A percentile compares a stretch with the other conserved stretches of the same genome.
Conservation (phyloP, 2,888 invertebrate species). For the Drosophila lutescens region DNA sequence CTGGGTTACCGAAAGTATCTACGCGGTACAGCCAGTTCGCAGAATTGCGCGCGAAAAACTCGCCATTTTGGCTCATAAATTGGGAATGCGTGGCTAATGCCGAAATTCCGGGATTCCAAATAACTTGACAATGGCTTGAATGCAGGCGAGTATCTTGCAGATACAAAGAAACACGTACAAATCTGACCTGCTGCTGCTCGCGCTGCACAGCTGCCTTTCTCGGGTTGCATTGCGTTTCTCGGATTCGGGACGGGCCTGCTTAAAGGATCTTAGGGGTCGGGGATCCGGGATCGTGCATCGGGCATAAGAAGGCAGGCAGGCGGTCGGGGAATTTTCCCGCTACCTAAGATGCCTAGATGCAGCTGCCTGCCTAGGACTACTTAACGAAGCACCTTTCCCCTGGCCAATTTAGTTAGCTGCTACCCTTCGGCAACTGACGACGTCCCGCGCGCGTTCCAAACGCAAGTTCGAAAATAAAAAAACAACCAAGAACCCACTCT, state of each 20-base stretch:
- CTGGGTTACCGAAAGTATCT: slow-evolving; percentile 28
- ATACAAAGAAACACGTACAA: slow-evolving; percentile 19
- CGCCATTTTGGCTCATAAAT: slow-evolving; percentile 57
- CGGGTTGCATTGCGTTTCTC: slow-evolving; percentile 33
- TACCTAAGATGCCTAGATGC: slow-evolving; percentile 46
- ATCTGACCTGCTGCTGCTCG: slow-evolving; percentile 72
- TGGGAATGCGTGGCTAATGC: slow-evolving; percentile 25
- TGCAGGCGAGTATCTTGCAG: slow-evolving; percentile 8
- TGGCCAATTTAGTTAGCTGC: slow-evolving; percentile 67
- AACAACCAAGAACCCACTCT: neutral
- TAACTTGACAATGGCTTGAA: slow-evolving; percentile 14
- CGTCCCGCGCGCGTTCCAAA: slow-evolving; percentile 66
- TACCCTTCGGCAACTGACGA: slow-evolving; percentile 65
- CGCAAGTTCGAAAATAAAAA: slow-evolving; percentile 38
- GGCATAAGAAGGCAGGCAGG: slow-evolving; percentile 2
- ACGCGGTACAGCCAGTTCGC: slow-evolving; percentile 58
- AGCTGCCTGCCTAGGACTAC: slow-evolving; percentile 60
- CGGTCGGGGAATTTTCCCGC: slow-evolving; percentile 44
- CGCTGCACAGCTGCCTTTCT: slow-evolving; percentile 54
- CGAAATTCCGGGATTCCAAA: slow-evolving; percentile 33
- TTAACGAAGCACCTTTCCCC: slow-evolving; percentile 61
- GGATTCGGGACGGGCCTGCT: slow-evolving; percentile 55
- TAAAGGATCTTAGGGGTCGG: slow-evolving; percentile 60
- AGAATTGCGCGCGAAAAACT: slow-evolving; percentile 51
- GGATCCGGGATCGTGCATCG: neutral